Evolutionary conservation across 2,888 invertebrate genomes (phyloP).

Genomic region (Drosophila pegasa): DNA sequence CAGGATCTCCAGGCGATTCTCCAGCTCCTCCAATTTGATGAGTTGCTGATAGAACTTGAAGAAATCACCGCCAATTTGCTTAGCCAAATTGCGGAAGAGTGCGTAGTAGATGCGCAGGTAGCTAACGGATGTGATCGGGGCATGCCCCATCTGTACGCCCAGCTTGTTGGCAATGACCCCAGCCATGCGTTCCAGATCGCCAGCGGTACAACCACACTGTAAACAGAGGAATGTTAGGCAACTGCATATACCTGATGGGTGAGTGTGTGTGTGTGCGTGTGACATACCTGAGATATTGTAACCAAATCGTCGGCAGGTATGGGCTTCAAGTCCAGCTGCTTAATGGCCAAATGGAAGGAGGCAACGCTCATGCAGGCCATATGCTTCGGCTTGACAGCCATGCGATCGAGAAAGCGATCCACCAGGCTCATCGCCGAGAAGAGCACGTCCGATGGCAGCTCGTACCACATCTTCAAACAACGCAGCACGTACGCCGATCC

Average conservation of each 20-base stretch:
- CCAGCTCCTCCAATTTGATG: constrained; percentile 87
- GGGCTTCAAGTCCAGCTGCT: constrained; percentile 87
- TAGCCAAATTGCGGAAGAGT: constrained; percentile 87
- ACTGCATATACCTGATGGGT: constrained; percentile 52
- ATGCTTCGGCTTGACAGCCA: constrained; percentile 93
- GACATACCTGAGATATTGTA: constrained; percentile 85
- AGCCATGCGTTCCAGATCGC: constrained; percentile 95
- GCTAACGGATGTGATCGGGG: constrained; percentile 88
- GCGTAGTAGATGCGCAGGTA: constrained; percentile 89
- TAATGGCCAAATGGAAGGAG: constrained; percentile 93
- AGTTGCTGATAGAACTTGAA: constrained; percentile 86
- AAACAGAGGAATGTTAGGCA: constrained; percentile 59
- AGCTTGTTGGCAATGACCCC: constrained; percentile 92
- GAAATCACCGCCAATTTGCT: constrained; percentile 86
- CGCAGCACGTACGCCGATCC: constrained; percentile 92
- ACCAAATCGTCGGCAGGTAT: constrained; percentile 89
- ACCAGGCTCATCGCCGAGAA: constrained; percentile 92
- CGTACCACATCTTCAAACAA: constrained; percentile 94
- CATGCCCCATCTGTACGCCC: constrained; percentile 87
- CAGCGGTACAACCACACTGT: constrained; percentile 92
- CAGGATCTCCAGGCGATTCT: constrained; percentile 90
- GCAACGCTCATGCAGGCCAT: constrained; percentile 95
- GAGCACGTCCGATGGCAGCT: constrained; percentile 91
- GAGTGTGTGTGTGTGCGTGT: not conserved
- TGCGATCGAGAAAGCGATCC: constrained; percentile 92